Conservation (phyloP, 2,888 invertebrate genomes). For the Alloscopus bannaensis region DNA sequence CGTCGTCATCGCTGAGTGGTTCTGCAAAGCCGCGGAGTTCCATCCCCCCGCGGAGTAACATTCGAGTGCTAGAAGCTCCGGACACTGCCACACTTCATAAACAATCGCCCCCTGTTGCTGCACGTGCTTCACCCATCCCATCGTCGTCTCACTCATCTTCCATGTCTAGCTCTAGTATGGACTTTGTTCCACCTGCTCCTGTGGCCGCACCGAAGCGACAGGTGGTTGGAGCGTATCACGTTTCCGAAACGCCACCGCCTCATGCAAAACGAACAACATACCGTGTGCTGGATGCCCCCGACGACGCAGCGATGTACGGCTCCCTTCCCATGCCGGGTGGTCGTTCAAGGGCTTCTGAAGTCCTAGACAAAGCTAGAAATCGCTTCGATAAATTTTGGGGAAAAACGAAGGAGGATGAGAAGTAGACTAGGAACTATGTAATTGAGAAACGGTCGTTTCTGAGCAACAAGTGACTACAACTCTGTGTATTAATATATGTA, state of each 20-base stretch:
- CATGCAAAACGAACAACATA: slow-evolving; percentile 73
- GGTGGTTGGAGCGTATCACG: slow-evolving; percentile 68
- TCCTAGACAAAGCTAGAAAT: slow-evolving; percentile 87
- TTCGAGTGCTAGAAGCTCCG: slow-evolving; percentile 78
- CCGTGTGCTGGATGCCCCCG: slow-evolving; percentile 76
- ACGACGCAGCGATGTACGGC: slow-evolving; percentile 70
- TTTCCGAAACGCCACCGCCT: slow-evolving; percentile 70
- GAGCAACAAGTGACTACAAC: background rate
- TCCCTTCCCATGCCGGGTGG: slow-evolving; percentile 72
- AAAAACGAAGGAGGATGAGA: slow-evolving; percentile 76
- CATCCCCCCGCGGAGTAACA: slow-evolving; percentile 74
- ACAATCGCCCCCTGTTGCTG: slow-evolving; percentile 73
- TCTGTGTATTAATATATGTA: background rate
- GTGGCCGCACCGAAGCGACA: slow-evolving; percentile 59
- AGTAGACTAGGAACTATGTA: slow-evolving; percentile 44
- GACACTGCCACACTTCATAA: slow-evolving; percentile 74
- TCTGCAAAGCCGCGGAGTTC: slow-evolving; percentile 74
- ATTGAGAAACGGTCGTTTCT: background rate
- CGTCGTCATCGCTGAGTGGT: background rate
- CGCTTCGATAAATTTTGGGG: slow-evolving; percentile 88
- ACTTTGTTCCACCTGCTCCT: slow-evolving; percentile 70
- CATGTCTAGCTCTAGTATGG: slow-evolving; percentile 57
- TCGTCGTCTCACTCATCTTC: slow-evolving; percentile 30
- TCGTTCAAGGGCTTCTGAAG: slow-evolving; percentile 83
- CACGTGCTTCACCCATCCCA: slow-evolving; percentile 53